Conservation (phyloP, 35 echinoderm and acorn worm genomes). For the Heliocidaris erythrogramma region DNA sequence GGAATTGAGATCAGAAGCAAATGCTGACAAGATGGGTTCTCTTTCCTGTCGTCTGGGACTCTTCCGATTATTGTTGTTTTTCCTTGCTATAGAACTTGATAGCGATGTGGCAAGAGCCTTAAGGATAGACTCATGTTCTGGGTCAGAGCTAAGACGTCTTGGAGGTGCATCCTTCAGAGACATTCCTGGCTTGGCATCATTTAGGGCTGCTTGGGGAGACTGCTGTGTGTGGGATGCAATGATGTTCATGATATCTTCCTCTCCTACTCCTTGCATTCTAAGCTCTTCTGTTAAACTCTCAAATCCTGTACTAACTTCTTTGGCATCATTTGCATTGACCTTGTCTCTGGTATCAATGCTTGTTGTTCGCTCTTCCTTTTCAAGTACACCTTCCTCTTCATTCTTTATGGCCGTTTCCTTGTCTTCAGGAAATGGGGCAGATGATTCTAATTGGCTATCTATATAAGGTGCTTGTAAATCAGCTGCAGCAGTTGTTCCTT, state of each 20-base stretch:
- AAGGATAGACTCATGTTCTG: not conserved
- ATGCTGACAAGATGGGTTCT: slow-evolving; percentile 1
- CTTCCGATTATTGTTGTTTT: slow-evolving; percentile 11
- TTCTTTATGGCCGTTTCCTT: not conserved
- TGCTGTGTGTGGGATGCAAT: not conserved
- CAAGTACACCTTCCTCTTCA: not conserved
- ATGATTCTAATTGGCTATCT: not conserved
- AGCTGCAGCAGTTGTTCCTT: not conserved
- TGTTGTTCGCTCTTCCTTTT: not conserved
- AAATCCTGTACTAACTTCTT: not conserved
- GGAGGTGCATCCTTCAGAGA: not conserved
- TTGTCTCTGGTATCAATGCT: not conserved
- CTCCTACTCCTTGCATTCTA: not conserved
- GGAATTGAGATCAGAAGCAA: slow-evolving; percentile 6
- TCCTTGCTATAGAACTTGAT: not conserved
- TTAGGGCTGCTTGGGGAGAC: not conserved
- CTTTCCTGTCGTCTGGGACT: not conserved
- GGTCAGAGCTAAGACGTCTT: not conserved
- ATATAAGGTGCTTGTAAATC: not conserved
- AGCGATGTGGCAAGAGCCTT: not conserved
- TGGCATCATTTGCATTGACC: not conserved
- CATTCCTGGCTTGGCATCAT: not conserved
- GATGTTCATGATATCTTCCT: not conserved
- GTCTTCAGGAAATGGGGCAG: not conserved
- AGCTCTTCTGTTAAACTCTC: not conserved